Base-by-base conservation (phyloP, 2,888 invertebrate species). In the Drosophila cognata region DNA sequence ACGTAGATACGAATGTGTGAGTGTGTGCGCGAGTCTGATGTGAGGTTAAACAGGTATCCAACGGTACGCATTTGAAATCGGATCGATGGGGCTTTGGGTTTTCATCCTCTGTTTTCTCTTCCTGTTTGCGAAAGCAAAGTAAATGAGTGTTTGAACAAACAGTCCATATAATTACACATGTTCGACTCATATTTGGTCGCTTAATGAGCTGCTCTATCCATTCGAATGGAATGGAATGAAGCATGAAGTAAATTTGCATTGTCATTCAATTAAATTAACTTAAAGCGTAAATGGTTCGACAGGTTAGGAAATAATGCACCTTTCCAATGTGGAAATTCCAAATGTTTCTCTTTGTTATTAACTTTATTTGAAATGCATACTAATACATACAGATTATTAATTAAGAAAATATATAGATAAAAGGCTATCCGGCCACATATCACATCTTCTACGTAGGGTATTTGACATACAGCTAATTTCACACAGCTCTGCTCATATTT, bases 11-110 rank as follows among this genome's bases (percentile, higher is more conserved):
- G 43, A 43, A 13, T 63, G 33, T 46, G 28, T 11, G 10, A 6
- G 29, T 31, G 48, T 55, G 33, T 52, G 66, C 55, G 53, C 46
- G 46, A 41, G 56, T 60, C 61, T 36, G 55, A 11, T 53, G 67
- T 56, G 70, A 56, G 79, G 70, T 72, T 66, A 51, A 70, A 51
- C 68, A 65, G 81, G 74, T 66, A 67, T 55, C 33, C 68, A 46
- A 46, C 53, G 56, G 66, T 69, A 77, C 72, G 68, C 68, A 60
- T 53, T 36, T 36, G 46, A 53, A 77, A 77, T 50, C 33, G 62
- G 73, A 77, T 81, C 77, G 77, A 78, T 77, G 78, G 33, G 59
- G 62, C 43, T 46, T 63, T 63, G 13, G 18, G 18, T 21, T 53
- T 21, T 6, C 51, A 63, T 66, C 63, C 68, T 48, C 68, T 78